Base-by-base conservation (phyloP, 2,797 vertebrate genomes). In the Tarsius wallacei region DNA sequence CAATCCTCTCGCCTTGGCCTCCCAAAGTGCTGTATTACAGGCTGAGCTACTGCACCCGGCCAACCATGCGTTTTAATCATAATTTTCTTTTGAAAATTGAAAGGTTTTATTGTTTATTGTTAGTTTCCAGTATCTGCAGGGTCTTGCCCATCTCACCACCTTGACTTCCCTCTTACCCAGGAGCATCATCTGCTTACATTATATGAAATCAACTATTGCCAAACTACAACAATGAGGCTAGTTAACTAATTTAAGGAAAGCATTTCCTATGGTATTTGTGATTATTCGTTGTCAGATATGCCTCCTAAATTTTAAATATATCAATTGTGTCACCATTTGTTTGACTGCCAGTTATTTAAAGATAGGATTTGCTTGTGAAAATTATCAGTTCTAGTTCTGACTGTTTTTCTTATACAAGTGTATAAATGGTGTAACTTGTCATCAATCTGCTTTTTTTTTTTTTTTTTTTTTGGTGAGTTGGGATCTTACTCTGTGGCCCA, bases 291-390 rank as follows among this genome's bases (percentile, higher is more conserved):
- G 33, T 91, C 80, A 87, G 86, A 36, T 73, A 19, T 63, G n/a
- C 81, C 19, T 68, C 61, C 66, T 42, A 24, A 33, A 22, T 87
- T 91, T 83, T 78, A 81, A 93, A 49, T 96, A 7, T 71, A 81
- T 86, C 57, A n/a, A 2, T 64, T 64, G 42, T 91, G 82, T 89
- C 74, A 86, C 47, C 12, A 36, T 94, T 84, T 91, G 71, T 87
- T 95, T 97, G 88, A 85, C 74, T 88, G 33, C n/a, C 49, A 94
- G 68, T 90, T 84, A 90, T 80, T 96, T 95, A 88, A 96, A 95
- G 70, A 70, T 81, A 77, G 1, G 24, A 13, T 82, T 93, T 73
- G 59, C 36, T 55, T 55, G 12, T 91, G n/a, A 88, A 86, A 87
- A 95, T 59, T 59, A 91, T 33, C 76, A 91, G 19, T 42, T 93